phyloP scores from a whole-genome alignment of 1,140 invertebrate genomes.

The Spodoptera frugiperda region DNA sequence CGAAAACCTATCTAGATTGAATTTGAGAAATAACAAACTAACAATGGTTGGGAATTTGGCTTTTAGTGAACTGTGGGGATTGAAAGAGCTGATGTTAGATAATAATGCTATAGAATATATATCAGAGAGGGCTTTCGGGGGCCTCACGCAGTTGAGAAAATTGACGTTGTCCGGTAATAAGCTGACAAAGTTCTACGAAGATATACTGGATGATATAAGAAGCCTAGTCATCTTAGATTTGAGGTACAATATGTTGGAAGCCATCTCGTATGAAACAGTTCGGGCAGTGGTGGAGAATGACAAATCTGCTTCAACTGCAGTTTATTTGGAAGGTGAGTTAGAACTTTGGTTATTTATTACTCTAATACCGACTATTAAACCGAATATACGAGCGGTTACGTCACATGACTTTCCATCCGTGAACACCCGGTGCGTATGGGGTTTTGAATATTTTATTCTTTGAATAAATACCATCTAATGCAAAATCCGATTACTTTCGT shows the following conservation, averaged over 20 bases:
- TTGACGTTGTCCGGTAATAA: conserved; percentile 91
- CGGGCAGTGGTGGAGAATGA: conserved; percentile 89
- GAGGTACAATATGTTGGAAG: conserved; percentile 90
- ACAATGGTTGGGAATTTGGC: conserved; percentile 90
- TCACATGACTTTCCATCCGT: conserved; percentile 19
- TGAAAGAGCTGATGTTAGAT: conserved; percentile 91
- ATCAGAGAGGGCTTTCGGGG: conserved; percentile 90
- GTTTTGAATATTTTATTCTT: conserved; percentile 43
- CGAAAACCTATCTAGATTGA: conserved; percentile 88
- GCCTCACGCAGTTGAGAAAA: conserved; percentile 89
- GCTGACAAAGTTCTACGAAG: conserved; percentile 88
- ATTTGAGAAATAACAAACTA: conserved; percentile 90
- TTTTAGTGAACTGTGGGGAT: conserved; percentile 90
- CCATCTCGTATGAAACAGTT: conserved; percentile 90
- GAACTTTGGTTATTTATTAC: conserved; percentile 52
- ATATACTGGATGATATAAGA: conserved; percentile 88
- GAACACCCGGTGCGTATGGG: conserved; percentile 34
- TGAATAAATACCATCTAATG: conserved; percentile 31
- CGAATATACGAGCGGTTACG: conserved; percentile 32
- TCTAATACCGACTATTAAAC: conserved; percentile 45
- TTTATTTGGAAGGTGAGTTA: conserved; percentile 91
- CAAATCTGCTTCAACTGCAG: conserved; percentile 87
- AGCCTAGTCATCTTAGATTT: conserved; percentile 90
- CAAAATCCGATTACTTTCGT: conserved; percentile 29
- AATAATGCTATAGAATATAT: conserved; percentile 89